Evolutionary conservation across 2,113 vertebrate species (phyloP), one percentile per base, ranked within the genome.

Genomic region (Elaphurus davidianus): DNA sequence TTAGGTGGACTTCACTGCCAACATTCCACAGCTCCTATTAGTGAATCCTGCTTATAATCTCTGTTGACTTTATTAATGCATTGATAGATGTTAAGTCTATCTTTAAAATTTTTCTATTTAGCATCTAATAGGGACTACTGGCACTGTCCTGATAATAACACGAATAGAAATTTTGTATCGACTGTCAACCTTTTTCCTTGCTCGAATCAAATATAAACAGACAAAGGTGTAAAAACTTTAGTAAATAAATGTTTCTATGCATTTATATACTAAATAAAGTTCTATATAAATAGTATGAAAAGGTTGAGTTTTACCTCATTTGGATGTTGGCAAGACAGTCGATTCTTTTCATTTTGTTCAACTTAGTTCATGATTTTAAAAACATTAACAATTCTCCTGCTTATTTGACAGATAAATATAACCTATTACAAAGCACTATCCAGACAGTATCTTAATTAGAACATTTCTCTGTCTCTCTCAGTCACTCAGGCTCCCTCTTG

Each of bases 331-430:
- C 25, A 82, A 88, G 16, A 90, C 52, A 55, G 54, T 88, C 28
- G 23, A 30, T 91, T 94, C 33, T 91, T 94, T 87, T 82, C 67
- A 92, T 90, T 40, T 30, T 88, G 45, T 62, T 79, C 71, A 90
- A 93, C 91, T 93, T 93, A 74, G 74, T 74, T 83, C 45, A 95
- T 4, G 19, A 95, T 94, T 71, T 97, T 67, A 93, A 98, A 97
- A 82, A 14, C 3, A 92, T 21, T 28, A 88, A 92, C 74, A 83
- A 50, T 47, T 87, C 93, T 11, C 87, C 86, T 71, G 43, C 55
- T 76, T 97, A 93, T 90, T 45, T 88, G 94, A 95, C 4, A 91
- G 76, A 97, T 43, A 43, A 40, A 67, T 84, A 87, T 17, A 96
- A 95, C 47, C 10, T 64, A 43, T 67, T 62, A 93, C 7, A 82